Base-by-base conservation (phyloP, 2,797 vertebrate species). In the Syncerus caffer region DNA sequence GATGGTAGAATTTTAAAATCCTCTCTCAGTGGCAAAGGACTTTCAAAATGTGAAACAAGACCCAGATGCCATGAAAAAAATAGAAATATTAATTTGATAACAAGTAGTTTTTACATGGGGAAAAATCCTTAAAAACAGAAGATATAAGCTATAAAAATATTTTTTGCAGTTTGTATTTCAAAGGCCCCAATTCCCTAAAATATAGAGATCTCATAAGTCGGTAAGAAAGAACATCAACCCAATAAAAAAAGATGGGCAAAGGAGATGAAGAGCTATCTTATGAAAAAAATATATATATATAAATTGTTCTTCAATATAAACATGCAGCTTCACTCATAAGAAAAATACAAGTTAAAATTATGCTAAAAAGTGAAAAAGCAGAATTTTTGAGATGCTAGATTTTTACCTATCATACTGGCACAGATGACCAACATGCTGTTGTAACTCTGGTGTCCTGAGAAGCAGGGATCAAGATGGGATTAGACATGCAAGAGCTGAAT, bases 21-120 rank as follows among this genome's bases (percentile, higher is more conserved):
- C 17, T 60, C 42, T 94, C 34, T 76, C 50, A 76, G 25, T 90
- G 84, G 55, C 25, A 91, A 96, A 74, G 19, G 55, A 80, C 62
- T 93, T 92, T 51, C 38, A 97, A 93, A 92, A 47, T 80, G 62
- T 90, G 27, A 83, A 85, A 60, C 17, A 88, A 95, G 85, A 58
- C 13, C 15, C 57, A 84, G 83, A 84, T 84, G 47, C 34, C 31
- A 93, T 17, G 50, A 62, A 89, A 92, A 79, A 80, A 95, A 82
- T 29, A 67, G 16, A 89, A 79, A 93, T 79, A 67, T 45, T 55
- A 97, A 82, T 79, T 83, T 80, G 42, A 93, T 74, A 55, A 74
- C 47, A 55, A 60, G 23, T 50, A 31, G 15, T n/a, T 93, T 94
- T 84, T 86, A 3, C n/a, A 47, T 19, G 29, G 53, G 21, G 4